Evolutionary conservation across 2,113 vertebrate genomes (phyloP).

Genomic region (Neolamprologus modestus): DNA sequence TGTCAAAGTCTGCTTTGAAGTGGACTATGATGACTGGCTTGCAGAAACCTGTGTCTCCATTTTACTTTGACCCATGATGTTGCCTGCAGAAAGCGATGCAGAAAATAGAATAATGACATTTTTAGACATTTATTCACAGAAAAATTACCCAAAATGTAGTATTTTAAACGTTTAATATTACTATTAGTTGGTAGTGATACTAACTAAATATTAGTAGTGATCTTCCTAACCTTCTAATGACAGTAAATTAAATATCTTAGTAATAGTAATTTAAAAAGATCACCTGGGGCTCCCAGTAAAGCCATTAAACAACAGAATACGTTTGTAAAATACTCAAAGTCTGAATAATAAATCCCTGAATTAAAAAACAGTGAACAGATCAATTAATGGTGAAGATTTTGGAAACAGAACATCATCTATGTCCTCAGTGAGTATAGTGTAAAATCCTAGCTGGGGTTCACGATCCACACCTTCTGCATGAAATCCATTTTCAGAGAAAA

Average conservation of each 20-base stretch:
- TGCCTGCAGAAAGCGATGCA: slow-evolving; percentile 51
- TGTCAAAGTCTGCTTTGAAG: neutral
- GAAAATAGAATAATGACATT: neutral
- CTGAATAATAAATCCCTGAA: neutral
- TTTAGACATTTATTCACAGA: neutral
- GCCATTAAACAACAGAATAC: neutral
- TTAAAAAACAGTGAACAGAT: neutral
- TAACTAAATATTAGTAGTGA: neutral
- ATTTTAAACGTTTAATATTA: neutral
- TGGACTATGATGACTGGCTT: neutral
- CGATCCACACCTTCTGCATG: neutral
- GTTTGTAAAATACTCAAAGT: neutral
- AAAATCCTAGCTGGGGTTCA: neutral
- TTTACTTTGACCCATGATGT: slow-evolving; percentile 52
- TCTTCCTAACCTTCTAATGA: neutral
- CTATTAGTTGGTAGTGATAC: neutral
- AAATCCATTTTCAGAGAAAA: neutral
- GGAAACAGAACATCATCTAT: neutral
- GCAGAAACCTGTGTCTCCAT: neutral
- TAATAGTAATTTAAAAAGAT: neutral
- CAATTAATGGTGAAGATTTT: neutral
- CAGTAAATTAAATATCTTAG: neutral
- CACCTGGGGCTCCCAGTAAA: neutral
- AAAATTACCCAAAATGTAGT: neutral
- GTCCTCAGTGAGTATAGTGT: neutral